Conservation (phyloP, 2,113 vertebrate genomes). For the Ginglymostoma cirratum region DNA sequence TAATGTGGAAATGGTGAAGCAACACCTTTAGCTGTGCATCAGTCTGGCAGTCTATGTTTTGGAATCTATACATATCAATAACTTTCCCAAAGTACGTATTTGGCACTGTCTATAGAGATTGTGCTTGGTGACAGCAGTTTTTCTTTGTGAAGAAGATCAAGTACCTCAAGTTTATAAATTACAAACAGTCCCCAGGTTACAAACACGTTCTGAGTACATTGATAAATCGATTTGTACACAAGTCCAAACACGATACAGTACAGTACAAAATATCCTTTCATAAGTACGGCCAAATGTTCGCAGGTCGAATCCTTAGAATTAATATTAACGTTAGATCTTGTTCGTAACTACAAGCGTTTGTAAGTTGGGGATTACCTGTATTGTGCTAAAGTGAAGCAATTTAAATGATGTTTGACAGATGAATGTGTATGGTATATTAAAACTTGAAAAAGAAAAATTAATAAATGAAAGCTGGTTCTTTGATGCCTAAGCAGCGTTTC, state of each 20-base stretch:
- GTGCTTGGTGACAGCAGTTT: constrained; percentile 1
- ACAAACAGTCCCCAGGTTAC: no score
- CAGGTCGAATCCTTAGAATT: no score
- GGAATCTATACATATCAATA: constrained; percentile 18
- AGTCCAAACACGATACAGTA: no score
- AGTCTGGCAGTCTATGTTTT: constrained; percentile 26
- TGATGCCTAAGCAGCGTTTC: neutral
- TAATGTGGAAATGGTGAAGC: neutral
- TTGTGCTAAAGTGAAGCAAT: constrained; percentile 76
- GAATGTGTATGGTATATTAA: constrained; percentile 77
- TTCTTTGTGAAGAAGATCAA: constrained; percentile 64
- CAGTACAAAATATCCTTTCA: no score
- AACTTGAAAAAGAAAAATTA: neutral
- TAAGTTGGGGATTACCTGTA: constrained; percentile 29
- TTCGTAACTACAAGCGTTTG: no score
- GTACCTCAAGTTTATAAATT: constrained; percentile 73
- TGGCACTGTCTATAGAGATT: constrained; percentile 16
- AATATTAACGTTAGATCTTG: no score
- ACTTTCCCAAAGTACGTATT: neutral
- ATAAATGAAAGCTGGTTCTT: constrained; percentile 19
- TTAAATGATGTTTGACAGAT: constrained; percentile 77
- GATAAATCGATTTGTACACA: no score
- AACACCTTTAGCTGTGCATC: neutral
- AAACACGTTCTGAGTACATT: no score
- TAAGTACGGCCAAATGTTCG: no score